Evolutionary conservation across 2,113 vertebrate genomes (phyloP).

Genomic region (Aspidoscelis tigris): DNA sequence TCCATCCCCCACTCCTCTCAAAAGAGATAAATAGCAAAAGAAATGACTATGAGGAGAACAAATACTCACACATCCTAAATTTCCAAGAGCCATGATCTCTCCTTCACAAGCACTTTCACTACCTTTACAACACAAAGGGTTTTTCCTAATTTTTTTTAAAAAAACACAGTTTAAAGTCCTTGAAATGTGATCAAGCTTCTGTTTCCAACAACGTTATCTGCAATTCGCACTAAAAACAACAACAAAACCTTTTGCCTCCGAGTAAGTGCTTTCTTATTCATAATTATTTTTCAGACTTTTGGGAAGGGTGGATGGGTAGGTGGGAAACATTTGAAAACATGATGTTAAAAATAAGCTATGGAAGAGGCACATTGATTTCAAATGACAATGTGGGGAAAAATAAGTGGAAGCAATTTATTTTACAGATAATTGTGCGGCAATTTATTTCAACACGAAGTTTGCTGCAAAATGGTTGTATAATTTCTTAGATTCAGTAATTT

Average conservation of each 20-base stretch:
- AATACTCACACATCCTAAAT: no score
- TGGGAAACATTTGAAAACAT: conserved; percentile 10
- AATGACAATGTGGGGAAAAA: conserved; percentile 49
- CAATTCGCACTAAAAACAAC: conserved; percentile 10
- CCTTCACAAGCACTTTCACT: no score
- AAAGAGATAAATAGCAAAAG: background rate
- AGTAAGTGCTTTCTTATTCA: conserved; percentile 21
- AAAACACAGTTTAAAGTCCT: background rate
- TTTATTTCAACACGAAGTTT: conserved; percentile 54
- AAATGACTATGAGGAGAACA: no score
- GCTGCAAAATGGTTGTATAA: conserved; percentile 40
- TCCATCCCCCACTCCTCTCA: background rate
- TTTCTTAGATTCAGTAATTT: conserved; percentile 48
- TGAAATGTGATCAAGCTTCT: background rate
- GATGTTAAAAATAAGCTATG: background rate
- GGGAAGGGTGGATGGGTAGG: background rate
- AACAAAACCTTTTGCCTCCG: conserved; percentile 12
- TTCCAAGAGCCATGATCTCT: no score
- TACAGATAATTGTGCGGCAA: conserved; percentile 52
- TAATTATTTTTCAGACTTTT: conserved; percentile 30
- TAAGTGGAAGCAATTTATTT: conserved; percentile 61
- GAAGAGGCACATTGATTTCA: conserved; percentile 26
- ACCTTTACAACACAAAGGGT: background rate
- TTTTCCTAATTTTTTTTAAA: background rate
- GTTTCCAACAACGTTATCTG: background rate